A percentile compares a stretch with the other conserved stretches of the same genome.
Conservation (phyloP, 30 jellyfish, hydroid and myxozoan species). For the Pelagia noctiluca region DNA sequence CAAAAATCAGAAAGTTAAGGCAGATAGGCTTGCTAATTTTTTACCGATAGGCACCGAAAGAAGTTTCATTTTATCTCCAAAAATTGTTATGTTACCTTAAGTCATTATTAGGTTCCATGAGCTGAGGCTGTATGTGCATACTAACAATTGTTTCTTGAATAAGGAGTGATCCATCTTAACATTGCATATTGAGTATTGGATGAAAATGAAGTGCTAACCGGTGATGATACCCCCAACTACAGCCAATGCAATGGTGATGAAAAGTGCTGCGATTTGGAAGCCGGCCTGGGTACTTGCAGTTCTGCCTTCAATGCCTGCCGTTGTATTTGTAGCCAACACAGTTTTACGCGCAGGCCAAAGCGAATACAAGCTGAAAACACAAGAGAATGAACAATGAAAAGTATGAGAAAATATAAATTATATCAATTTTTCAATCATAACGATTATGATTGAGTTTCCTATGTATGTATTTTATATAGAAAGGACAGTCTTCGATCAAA, state of each 20-base stretch:
- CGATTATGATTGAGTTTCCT: no score
- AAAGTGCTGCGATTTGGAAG: constrained; percentile 76
- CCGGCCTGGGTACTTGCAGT: constrained; percentile 85
- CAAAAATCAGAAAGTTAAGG: no score
- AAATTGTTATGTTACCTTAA: background rate
- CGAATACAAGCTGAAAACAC: constrained; percentile 53
- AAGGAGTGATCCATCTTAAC: background rate
- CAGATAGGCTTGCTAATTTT: no score
- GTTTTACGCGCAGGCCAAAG: constrained; percentile 66
- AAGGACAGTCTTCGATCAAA: no score
- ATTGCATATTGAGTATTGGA: background rate
- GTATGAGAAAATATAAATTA: no score
- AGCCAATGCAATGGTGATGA: constrained; percentile 73
- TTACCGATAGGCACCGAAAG: no score
- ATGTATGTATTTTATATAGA: no score
- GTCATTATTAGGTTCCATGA: background rate
- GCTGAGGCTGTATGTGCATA: background rate
- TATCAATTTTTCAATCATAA: no score
- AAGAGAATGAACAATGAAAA: no score
- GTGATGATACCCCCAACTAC: constrained; percentile 61
- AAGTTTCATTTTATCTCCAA: background rate
- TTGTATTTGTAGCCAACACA: constrained; percentile 39
- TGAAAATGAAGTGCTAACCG: background rate
- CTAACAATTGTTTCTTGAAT: background rate
- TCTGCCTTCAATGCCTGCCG: constrained; percentile 56